Evolutionary conservation across 2,888 invertebrate species (phyloP), one percentile per base, ranked within the genome.

Genomic region (Plagodis pulveraria): DNA sequence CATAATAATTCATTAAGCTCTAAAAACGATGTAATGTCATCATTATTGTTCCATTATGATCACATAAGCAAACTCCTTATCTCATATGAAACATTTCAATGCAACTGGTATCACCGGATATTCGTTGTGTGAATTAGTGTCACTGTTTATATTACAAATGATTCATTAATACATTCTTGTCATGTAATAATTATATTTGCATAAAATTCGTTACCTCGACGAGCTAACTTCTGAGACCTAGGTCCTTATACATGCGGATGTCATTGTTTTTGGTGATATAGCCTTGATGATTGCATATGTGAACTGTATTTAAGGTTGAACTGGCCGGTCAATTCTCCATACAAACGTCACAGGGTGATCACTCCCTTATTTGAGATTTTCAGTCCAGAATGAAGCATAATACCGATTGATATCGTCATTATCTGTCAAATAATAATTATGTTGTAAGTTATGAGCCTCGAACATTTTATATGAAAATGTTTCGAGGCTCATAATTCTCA

Each of bases 161-260:
- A 55, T 51, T 54, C 50, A 51, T 55, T 55, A 1, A 50, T 45
- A 56, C 36, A 58, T 56, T 62, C 54, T 35, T 33, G 36, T 42
- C 54, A 59, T 45, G 62, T 42, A 11, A 38, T 38, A 47, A 57
- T 45, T 43, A 56, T 34, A 47, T 55, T 55, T 42, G 50, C 50
- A 40, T 50, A 9, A 12, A n/a, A 42, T 47, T n/a, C 36, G 32
- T 51, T 63, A 50, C 70, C 73, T 74, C 70, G 71, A 54, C 51
- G 41, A 50, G 60, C 69, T 65, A 70, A 73, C 35, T 65, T 66
- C 22, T 47, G 55, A 58, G 53, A 9, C 36, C 41, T 50, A 50
- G 52, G 51, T 45, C 73, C 63, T 65, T 61, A 67, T 50, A 22
- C 2, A 10, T 51, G 43, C 61, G 75, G 76, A 74, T 65, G 75